Evolutionary conservation across 2,888 invertebrate genomes (phyloP).

Genomic region (Drosophila recens): DNA sequence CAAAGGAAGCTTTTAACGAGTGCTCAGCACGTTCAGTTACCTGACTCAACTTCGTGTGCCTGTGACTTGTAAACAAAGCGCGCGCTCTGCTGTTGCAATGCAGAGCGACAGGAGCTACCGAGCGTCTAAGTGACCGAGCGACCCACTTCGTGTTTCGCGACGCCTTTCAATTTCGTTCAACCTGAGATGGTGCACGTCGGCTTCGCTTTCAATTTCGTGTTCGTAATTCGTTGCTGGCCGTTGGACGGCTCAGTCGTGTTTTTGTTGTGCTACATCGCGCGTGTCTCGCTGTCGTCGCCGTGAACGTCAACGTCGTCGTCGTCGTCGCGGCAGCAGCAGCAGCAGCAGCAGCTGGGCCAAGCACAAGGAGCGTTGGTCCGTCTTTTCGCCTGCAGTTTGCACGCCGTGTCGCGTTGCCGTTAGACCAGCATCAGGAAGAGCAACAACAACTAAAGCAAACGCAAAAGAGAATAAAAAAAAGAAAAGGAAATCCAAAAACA

Average conservation of each 20-base stretch:
- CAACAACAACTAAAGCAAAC: slow-evolving; percentile 23
- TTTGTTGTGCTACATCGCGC: slow-evolving; percentile 81
- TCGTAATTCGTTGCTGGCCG: slow-evolving; percentile 75
- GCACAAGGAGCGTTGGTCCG: slow-evolving; percentile 49
- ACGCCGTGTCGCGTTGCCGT: slow-evolving; percentile 59
- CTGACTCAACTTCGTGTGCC: slow-evolving; percentile 26
- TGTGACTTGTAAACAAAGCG: slow-evolving; percentile 51
- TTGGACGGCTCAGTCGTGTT: slow-evolving; percentile 81
- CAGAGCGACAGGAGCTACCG: slow-evolving; percentile 50
- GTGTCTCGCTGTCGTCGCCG: slow-evolving; percentile 69
- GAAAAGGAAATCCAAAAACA: slow-evolving; percentile 13
- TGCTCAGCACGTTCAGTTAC: slow-evolving; percentile 19
- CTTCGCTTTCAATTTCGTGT: slow-evolving; percentile 73
- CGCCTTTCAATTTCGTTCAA: slow-evolving; percentile 76
- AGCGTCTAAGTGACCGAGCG: slow-evolving; percentile 35
- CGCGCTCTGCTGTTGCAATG: slow-evolving; percentile 49
- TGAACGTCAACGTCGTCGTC: slow-evolving; percentile 59
- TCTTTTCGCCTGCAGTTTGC: slow-evolving; percentile 62
- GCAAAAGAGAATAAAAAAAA: slow-evolving; percentile 11
- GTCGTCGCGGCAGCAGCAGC: slow-evolving; percentile 49
- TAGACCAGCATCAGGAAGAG: slow-evolving; percentile 15
- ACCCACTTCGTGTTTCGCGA: slow-evolving; percentile 61
- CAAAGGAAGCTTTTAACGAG: slow-evolving; percentile 45
- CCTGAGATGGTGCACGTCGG: slow-evolving; percentile 54
- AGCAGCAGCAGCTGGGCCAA: slow-evolving; percentile 57